Base-by-base conservation (phyloP, 1,140 invertebrate species). In the Drosophila murphyi region DNA sequence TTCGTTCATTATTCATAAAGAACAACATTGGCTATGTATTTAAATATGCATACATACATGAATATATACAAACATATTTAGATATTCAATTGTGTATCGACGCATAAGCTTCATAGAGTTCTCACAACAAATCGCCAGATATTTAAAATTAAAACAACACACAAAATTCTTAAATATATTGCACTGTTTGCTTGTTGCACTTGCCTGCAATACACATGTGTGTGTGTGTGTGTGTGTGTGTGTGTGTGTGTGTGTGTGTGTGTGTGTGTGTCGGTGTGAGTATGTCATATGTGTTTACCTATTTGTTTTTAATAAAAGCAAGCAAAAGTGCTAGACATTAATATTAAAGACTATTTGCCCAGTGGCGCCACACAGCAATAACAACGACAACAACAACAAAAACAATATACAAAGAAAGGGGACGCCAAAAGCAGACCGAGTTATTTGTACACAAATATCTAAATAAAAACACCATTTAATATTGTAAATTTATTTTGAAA, bases 111-210 rank as follows among this genome's bases (percentile, higher is more conserved):
- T 50, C 37, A 69, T 73, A 68, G 6, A 64, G 63, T 64, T 62
- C 72, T 59, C 60, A 71, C 52, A 72, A 75, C 61, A 71, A 75
- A 70, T 52, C 59, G 60, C n/a, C 54, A 59, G 54, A 75, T 71
- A 65, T 72, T 76, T 65, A 54, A 72, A 72, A 76, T 76, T 72
- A 76, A 72, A 76, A 72, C 60, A 57, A 72, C 51, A 76, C 68
- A 76, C 68, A 54, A 76, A 76, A 72, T 45, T 59, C 35, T 72
- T 48, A 50, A 72, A 72, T 29, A 45, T 55, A 48, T 69, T 61
- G 34, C 32, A 34, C 34, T 41, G 20, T n/a, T n/a, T 43, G 39
- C n/a, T n/a, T 35, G 5, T 51, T 29, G 8, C 34, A 35, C 35
- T 60, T 35, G 12, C 43, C 47, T 60, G 32, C 55, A 57, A 8